Percentiles rank a stretch among this genome's conserved stretches.
Evolutionary conservation across 1,140 invertebrate genomes (phyloP).

Genomic region (Neotoxoptera formosana): DNA sequence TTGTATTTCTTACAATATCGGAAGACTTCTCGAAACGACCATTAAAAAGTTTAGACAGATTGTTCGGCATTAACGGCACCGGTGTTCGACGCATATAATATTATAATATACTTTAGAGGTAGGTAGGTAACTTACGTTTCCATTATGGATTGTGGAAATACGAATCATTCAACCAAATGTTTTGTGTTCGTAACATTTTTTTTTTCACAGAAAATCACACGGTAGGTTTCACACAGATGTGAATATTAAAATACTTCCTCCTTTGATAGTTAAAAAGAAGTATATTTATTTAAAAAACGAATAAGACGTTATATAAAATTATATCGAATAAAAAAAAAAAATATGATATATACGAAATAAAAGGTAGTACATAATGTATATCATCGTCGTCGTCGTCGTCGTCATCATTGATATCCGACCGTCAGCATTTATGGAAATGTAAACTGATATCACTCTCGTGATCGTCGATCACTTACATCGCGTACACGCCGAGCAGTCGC

Average conservation of each 20-base stretch:
- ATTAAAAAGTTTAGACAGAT: constrained; percentile 10
- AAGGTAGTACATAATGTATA: neutral
- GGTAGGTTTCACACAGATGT: constrained; percentile 3
- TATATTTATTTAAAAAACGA: neutral
- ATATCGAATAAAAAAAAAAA: constrained; percentile 9
- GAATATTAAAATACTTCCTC: neutral
- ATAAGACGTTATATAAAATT: constrained; percentile 5
- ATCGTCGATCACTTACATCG: neutral
- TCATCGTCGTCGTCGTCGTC: too few species aligned
- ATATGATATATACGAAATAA: neutral
- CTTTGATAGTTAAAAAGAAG: neutral
- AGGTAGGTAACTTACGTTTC: neutral
- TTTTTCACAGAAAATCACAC: neutral
- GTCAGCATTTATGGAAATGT: constrained; percentile 45
- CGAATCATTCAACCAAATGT: neutral
- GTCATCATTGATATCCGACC: constrained; percentile 25
- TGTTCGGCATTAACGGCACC: neutral
- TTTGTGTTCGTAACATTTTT: neutral
- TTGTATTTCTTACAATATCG: neutral
- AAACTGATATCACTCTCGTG: constrained; percentile 21
- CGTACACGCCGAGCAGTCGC: neutral
- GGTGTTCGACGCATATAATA: neutral
- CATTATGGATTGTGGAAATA: neutral
- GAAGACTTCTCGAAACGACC: neutral
- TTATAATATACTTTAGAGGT: neutral